phyloP scores from a whole-genome alignment of 2,113 vertebrate species.

The Urocolius indicus region DNA sequence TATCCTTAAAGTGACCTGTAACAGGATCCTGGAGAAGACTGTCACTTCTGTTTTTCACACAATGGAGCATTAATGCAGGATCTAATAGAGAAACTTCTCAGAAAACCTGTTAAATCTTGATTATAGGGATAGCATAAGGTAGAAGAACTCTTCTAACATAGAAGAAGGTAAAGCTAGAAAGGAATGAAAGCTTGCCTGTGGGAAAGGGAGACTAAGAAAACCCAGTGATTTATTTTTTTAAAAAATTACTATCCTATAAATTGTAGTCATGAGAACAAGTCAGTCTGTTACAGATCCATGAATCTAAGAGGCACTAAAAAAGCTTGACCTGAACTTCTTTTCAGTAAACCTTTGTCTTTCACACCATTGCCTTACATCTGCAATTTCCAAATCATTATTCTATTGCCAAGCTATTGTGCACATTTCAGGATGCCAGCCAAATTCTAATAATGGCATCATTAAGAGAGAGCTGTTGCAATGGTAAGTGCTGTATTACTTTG shows the following conservation, averaged over 20 bases:
- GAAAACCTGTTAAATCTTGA: not conserved
- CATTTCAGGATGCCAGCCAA: conserved; percentile 78
- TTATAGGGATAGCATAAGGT: not conserved
- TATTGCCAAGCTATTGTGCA: conserved; percentile 77
- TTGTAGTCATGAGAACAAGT: not conserved
- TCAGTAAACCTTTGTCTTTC: conserved; percentile 71
- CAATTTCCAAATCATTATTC: conserved; percentile 67
- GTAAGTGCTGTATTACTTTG: conserved; percentile 69
- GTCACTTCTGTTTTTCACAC: not conserved
- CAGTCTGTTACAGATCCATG: not conserved
- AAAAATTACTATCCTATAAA: not conserved
- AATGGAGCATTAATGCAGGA: not conserved
- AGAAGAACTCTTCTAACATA: not conserved
- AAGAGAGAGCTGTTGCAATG: conserved; percentile 72
- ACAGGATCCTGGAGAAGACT: not conserved
- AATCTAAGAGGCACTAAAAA: conserved; percentile 36
- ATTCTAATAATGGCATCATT: conserved; percentile 76
- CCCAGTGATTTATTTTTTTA: rapidly evolving
- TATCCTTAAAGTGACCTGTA: not conserved
- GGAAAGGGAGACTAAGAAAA: not conserved
- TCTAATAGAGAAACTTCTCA: not conserved
- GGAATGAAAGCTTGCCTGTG: not conserved
- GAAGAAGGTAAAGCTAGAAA: not conserved
- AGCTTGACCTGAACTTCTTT: conserved; percentile 65
- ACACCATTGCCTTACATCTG: conserved; percentile 72